Evolutionary conservation across 2,888 invertebrate genomes (phyloP).

Genomic region (Schizaphis graminum): DNA sequence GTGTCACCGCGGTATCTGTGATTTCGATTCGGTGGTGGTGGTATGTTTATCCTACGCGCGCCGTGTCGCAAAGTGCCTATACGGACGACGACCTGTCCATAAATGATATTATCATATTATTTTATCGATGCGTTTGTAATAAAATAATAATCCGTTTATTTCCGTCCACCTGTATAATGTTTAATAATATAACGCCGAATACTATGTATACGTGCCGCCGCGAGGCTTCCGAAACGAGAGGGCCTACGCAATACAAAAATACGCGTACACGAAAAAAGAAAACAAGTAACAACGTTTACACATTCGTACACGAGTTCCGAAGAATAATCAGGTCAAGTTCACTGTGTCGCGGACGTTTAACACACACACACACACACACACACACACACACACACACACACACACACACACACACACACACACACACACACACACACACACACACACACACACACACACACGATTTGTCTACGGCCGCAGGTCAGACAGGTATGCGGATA

Average conservation of each 20-base stretch:
- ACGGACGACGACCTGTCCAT: constrained; percentile 5
- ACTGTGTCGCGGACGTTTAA: constrained; percentile 54
- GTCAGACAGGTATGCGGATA: constrained; percentile 53
- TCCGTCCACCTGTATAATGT: not conserved
- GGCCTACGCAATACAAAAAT: not conserved
- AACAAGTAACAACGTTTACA: not conserved
- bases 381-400: no score
- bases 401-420: no score
- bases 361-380: not conserved
- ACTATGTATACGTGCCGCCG: not conserved
- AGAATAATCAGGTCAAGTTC: constrained; percentile 54
- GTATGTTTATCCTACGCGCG: not conserved
- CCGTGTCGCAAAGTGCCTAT: not conserved
- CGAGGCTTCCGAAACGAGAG: not conserved
- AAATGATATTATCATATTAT: not conserved
- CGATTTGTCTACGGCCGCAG: not conserved
- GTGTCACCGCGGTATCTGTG: constrained; percentile 10
- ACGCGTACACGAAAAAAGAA: not conserved
- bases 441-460: not conserved
- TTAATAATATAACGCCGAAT: not conserved
- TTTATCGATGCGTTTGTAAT: not conserved
- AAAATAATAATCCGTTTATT: not conserved
- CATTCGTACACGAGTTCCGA: not conserved
- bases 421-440: not conserved
- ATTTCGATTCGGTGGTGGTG: not conserved